phyloP scores from a whole-genome alignment of 1,140 invertebrate genomes.

The Phortica variegata region DNA sequence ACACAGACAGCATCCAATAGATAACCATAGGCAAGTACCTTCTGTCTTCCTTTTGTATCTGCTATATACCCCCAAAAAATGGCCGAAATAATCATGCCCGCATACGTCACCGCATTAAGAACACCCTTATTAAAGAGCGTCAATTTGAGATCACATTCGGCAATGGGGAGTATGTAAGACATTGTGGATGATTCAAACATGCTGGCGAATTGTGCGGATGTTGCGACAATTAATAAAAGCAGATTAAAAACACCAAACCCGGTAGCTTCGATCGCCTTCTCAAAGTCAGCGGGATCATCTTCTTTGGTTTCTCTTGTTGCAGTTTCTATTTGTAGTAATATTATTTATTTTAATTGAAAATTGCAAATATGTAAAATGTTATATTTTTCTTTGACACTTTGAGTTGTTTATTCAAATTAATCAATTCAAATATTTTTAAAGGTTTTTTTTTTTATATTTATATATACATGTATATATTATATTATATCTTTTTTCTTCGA shows the following conservation, averaged over 20 bases:
- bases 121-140: conserved; percentile 68
- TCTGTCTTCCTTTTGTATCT: conserved; percentile 72
- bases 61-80: conserved; percentile 80
- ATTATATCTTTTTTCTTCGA: too few species aligned
- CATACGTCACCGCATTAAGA: conserved; percentile 67
- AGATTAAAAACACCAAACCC: conserved; percentile 70
- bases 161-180: conserved; percentile 69
- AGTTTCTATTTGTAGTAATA: too few species aligned
- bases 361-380: too few species aligned
- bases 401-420: too few species aligned
- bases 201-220: conserved; percentile 66
- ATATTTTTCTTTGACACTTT: too few species aligned
- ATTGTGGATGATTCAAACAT: conserved; percentile 68
- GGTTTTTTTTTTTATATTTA: too few species aligned
- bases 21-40: conserved; percentile 71
- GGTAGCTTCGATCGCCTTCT: conserved; percentile 62
- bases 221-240: conserved; percentile 62
- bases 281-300: conserved; percentile 62
- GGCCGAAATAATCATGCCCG: conserved; percentile 80
- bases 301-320: too few species aligned
- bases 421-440: too few species aligned
- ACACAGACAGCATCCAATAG: conserved; percentile 70
- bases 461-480: too few species aligned
- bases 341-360: too few species aligned
- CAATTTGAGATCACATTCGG: conserved; percentile 70